phyloP scores from a whole-genome alignment of 1,140 invertebrate genomes.

The Asbolus verrucosus region DNA sequence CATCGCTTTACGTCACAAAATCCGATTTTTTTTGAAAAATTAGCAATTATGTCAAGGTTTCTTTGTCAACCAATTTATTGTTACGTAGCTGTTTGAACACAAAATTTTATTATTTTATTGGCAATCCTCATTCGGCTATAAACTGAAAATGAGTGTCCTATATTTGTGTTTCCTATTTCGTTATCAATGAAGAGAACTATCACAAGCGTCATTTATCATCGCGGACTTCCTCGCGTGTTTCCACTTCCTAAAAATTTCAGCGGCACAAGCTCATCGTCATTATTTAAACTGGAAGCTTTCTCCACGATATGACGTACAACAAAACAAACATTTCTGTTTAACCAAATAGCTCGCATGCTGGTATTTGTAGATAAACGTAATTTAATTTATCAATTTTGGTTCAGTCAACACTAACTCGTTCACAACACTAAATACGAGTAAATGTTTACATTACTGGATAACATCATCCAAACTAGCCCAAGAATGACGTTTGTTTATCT shows the following conservation, averaged over 20 bases:
- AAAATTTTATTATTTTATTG: no score
- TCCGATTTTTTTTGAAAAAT: no score
- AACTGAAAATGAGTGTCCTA: no score
- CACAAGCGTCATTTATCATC: no score
- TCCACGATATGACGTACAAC: neutral
- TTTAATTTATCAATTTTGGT: conserved; percentile 16
- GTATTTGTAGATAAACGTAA: neutral
- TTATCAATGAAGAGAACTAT: no score
- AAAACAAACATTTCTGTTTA: conserved; percentile 1
- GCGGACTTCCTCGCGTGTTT: no score
- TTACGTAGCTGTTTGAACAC: no score
- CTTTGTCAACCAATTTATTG: no score
- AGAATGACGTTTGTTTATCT: conserved; percentile 20
- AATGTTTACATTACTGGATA: conserved; percentile 31
- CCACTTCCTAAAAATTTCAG: conserved; percentile 4
- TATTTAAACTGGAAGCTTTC: neutral
- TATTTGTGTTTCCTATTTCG: no score
- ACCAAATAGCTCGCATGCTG: neutral
- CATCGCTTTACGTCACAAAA: no score
- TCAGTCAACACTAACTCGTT: conserved; percentile 2
- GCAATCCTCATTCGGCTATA: no score
- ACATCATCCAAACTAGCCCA: conserved; percentile 11
- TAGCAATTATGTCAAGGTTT: no score
- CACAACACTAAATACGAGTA: conserved; percentile 16
- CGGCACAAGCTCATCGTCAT: neutral